phyloP scores from a whole-genome alignment of 1,140 invertebrate species.

The Sweltsa coloradensis region DNA sequence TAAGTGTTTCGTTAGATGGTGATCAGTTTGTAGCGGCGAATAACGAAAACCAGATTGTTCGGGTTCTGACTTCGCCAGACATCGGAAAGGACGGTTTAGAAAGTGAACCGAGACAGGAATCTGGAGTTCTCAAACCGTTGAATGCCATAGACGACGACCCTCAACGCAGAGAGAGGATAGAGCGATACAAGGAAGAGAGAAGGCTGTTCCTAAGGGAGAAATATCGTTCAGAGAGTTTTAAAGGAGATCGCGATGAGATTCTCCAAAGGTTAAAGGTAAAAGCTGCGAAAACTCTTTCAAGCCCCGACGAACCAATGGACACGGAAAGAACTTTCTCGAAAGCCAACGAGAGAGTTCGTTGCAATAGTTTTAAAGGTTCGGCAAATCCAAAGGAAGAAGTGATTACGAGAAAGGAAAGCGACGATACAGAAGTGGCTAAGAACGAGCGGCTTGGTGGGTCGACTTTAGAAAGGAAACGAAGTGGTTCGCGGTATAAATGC shows the following conservation, averaged over 20 bases:
- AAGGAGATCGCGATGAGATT: conserved; percentile 23
- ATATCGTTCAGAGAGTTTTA: conserved; percentile 70
- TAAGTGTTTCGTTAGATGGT: conserved; percentile 59
- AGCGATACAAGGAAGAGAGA: conserved; percentile 86
- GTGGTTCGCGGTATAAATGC: too few species aligned
- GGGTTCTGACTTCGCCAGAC: conserved; percentile 24
- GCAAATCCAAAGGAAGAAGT: too few species aligned
- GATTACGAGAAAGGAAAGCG: too few species aligned
- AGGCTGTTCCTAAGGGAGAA: conserved; percentile 73
- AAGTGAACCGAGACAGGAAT: neutral
- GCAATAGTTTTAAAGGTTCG: too few species aligned
- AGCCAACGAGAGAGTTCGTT: too few species aligned
- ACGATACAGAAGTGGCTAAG: too few species aligned
- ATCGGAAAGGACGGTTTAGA: conserved; percentile 3
- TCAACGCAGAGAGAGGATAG: conserved; percentile 59
- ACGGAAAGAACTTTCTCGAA: too few species aligned
- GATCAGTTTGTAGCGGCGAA: conserved; percentile 47
- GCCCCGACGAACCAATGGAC: conserved; percentile 8
- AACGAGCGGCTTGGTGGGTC: too few species aligned
- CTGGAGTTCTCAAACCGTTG: conserved; percentile 11
- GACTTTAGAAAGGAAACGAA: too few species aligned
- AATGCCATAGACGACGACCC: conserved; percentile 38
- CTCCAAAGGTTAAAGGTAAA: conserved; percentile 11
- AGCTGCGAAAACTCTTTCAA: conserved; percentile 2
- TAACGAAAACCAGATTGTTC: conserved; percentile 35